These are phyloP conservation scores for Sebastes oblongus DNA, from an alignment of 2,797 vertebrate genomes.

Conservation along the genomic window DNA sequence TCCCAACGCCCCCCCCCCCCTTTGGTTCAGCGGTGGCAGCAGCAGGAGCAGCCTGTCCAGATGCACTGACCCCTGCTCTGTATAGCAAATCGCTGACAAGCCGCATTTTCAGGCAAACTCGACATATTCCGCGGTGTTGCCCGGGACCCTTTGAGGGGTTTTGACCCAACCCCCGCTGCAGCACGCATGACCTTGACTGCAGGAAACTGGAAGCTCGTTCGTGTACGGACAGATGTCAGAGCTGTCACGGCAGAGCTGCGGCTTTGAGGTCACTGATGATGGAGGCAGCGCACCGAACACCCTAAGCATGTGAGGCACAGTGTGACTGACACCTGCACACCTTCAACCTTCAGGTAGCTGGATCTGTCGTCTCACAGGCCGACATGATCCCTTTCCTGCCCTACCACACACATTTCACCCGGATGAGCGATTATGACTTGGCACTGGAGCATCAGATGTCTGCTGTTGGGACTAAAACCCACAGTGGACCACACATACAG, in stretches of 20 bases:
- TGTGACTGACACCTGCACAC: slow-evolving; percentile 34
- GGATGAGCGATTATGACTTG: background rate
- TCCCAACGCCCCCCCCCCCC: background rate
- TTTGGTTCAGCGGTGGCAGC: background rate
- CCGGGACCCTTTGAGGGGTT: slow-evolving; percentile 30
- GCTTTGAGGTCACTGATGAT: slow-evolving; percentile 25
- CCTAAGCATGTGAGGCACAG: slow-evolving; percentile 3
- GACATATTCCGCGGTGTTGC: slow-evolving; percentile 41
- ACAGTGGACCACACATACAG: background rate
- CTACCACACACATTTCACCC: background rate
- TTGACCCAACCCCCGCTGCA: slow-evolving; percentile 5
- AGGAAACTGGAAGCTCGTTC: slow-evolving; percentile 1
- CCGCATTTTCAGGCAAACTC: slow-evolving; percentile 53
- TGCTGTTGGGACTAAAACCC: background rate
- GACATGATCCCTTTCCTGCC: background rate
- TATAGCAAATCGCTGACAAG: slow-evolving; percentile 46
- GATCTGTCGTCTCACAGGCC: slow-evolving; percentile 24
- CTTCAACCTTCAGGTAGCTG: slow-evolving; percentile 24
- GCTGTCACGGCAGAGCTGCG: slow-evolving; percentile 11
- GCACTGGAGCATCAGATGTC: background rate
- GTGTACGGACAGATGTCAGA: slow-evolving; percentile 31
- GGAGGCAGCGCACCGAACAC: background rate
- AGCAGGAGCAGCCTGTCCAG: slow-evolving; percentile 31
- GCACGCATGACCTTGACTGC: slow-evolving; percentile 49
- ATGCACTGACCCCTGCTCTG: slow-evolving; percentile 34